Evolutionary conservation across 2,113 vertebrate genomes (phyloP).

Genomic region (Heptranchias perlo): DNA sequence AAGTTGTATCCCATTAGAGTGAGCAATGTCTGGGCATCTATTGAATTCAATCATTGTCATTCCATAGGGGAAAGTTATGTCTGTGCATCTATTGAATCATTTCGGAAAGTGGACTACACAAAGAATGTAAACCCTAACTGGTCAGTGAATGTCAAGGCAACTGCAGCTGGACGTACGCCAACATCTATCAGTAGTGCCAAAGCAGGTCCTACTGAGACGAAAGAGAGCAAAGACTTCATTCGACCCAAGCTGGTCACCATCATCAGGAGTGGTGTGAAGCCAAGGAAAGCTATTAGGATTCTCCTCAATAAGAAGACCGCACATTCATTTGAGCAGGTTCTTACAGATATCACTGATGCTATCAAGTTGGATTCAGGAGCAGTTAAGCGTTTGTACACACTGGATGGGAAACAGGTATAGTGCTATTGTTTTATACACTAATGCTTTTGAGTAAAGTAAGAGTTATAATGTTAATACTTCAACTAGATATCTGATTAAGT

Average conservation of each 20-base stretch:
- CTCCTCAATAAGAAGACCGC: slow-evolving; percentile 98
- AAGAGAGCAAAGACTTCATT: slow-evolving; percentile 89
- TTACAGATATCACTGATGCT: slow-evolving; percentile 92
- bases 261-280: slow-evolving; percentile 92
- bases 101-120: slow-evolving; percentile 90
- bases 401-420: slow-evolving; percentile 92
- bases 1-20: not conserved
- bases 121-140: slow-evolving; percentile 98
- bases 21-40: not conserved
- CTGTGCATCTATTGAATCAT: slow-evolving; percentile 92
- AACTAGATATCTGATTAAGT: not conserved
- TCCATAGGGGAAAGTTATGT: slow-evolving; percentile 88
- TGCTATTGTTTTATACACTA: slow-evolving; percentile 5
- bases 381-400: slow-evolving; percentile 86
- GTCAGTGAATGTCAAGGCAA: slow-evolving; percentile 80
- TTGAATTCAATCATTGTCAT: not conserved
- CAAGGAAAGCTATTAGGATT: slow-evolving; percentile 85
- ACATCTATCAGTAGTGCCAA: slow-evolving; percentile 74
- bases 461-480: not conserved
- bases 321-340: slow-evolving; percentile 94
- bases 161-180: slow-evolving; percentile 61
- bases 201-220: slow-evolving; percentile 64
- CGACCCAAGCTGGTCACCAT: slow-evolving; percentile 94
- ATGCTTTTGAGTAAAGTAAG: not conserved
- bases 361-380: slow-evolving; percentile 92